phyloP scores from a whole-genome alignment of 1,140 invertebrate genomes.

The Lordiphosa stackelbergi region DNA sequence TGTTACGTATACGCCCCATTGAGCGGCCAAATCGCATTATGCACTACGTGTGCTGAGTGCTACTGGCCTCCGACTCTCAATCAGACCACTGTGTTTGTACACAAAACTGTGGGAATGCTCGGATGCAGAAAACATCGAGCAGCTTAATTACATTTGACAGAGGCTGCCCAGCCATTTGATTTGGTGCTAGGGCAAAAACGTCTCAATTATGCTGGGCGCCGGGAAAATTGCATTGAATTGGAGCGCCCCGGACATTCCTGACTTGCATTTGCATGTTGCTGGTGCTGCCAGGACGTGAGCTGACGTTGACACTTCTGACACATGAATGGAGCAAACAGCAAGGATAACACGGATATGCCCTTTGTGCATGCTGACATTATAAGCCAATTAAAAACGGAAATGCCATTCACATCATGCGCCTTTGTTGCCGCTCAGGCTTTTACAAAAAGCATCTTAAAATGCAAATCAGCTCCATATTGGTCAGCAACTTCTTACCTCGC shows the following conservation, averaged over 20 bases:
- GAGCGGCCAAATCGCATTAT: conserved; percentile 49
- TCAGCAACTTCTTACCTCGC: conserved; percentile 54
- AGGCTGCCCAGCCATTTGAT: conserved; percentile 13
- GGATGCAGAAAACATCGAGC: conserved; percentile 14
- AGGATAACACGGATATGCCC: conserved; percentile 14
- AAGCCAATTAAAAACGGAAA: conserved; percentile 49
- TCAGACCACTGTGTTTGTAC: conserved; percentile 2
- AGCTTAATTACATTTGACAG: conserved; percentile 31
- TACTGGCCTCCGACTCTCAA: conserved; percentile 11
- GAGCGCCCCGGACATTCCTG: conserved; percentile 8
- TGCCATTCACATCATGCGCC: conserved; percentile 7
- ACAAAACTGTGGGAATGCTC: not conserved
- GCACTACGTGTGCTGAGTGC: conserved; percentile 12
- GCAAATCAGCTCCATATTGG: conserved; percentile 18
- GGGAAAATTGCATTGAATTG: conserved; percentile 3
- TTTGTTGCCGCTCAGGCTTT: conserved; percentile 23
- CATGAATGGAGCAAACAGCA: conserved; percentile 24
- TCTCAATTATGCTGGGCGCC: conserved; percentile 33
- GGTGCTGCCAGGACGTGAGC: conserved; percentile 22
- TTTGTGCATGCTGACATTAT: conserved; percentile 25
- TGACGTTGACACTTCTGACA: conserved; percentile 39
- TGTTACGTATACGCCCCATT: conserved; percentile 56
- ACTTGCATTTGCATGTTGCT: conserved; percentile 31
- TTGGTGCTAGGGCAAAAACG: conserved; percentile 23
- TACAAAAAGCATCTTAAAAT: conserved; percentile 9